Base-by-base conservation (phyloP, 2,113 vertebrate genomes). In the Tichodroma muraria region DNA sequence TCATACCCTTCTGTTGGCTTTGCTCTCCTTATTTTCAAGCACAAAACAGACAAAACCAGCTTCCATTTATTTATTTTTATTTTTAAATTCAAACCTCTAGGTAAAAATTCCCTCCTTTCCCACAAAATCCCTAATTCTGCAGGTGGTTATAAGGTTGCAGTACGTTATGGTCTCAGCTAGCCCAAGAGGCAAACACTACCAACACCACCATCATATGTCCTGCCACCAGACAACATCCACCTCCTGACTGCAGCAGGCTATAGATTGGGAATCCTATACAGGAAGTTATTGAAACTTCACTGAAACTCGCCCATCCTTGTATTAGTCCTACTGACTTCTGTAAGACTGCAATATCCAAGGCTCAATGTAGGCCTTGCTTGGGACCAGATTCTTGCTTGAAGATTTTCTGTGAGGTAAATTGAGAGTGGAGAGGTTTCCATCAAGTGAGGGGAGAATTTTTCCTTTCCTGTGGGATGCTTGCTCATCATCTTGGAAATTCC, bases 401-500 rank as follows among this genome's bases (percentile, higher is more conserved):
- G 47, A 61, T 73, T 78, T 80, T 60, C 40, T 1, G 0, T 35
- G 44, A 1, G 1, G 31, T 40, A 66, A 83, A 63, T 21, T 28
- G 33, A 23, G 28, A 11, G n/a, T 38, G 15, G 68, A 76, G 52
- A 83, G 24, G 9, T 60, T 94, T 80, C 24, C 27, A 60, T 2
- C 1, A 2, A 80, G 65, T 3, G 5, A 81, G 13, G 22, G 30
- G 22, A 52, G 61, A 90, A 93, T 90, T 83, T 75, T 60, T 80
- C 24, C 85, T 93, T 88, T 95, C 79, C 47, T 94, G 60, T 1
- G 4, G 28, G 37, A 77, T 80, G 60, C 72, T 88, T 49, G 44
- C 79, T 49, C 90, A 78, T 86, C 79, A 56, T 71, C 64, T 65
- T 90, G 90, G 85, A 89, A 95, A 92, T 95, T 90, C 86, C 89